Percentiles rank a stretch among this genome's conserved stretches.
These are phyloP conservation scores for Diarsia dahlii DNA, from an alignment of 2,888 invertebrate genomes.

Conservation along the genomic window DNA sequence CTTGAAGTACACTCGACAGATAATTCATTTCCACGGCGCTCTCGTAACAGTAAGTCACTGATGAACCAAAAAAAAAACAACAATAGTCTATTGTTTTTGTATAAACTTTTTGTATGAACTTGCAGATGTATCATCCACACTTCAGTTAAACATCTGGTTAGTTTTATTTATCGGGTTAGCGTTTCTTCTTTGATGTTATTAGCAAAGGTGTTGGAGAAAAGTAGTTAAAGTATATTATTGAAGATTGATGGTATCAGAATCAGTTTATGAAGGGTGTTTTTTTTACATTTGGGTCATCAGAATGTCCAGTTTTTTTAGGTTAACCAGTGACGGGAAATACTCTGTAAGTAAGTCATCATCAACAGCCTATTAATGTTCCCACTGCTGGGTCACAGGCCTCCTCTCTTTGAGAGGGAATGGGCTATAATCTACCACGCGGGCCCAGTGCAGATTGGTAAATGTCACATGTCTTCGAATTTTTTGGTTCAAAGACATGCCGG, in stretches of 20 bases:
- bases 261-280: background rate
- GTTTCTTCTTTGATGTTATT: slow-evolving; percentile 22
- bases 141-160: slow-evolving; percentile 54
- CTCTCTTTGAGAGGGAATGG: no score
- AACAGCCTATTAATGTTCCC: no score
- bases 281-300: background rate
- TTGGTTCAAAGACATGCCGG: no score
- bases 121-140: slow-evolving; percentile 52
- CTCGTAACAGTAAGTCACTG: slow-evolving; percentile 69
- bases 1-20: slow-evolving; percentile 59
- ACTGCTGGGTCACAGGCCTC: no score
- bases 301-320: background rate
- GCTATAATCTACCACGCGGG: no score
- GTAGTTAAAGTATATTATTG: background rate
- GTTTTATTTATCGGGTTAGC: slow-evolving; percentile 12
- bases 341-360: background rate
- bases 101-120: slow-evolving; percentile 51
- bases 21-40: slow-evolving; percentile 70
- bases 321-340: background rate
- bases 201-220: slow-evolving; percentile 24
- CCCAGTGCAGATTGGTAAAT: no score
- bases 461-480: no score
- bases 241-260: background rate
- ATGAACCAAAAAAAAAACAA: slow-evolving; percentile 55
- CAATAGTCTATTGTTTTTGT: slow-evolving; percentile 60